Base-by-base conservation (phyloP, 2,113 vertebrate genomes). In the Panthera uncia region DNA sequence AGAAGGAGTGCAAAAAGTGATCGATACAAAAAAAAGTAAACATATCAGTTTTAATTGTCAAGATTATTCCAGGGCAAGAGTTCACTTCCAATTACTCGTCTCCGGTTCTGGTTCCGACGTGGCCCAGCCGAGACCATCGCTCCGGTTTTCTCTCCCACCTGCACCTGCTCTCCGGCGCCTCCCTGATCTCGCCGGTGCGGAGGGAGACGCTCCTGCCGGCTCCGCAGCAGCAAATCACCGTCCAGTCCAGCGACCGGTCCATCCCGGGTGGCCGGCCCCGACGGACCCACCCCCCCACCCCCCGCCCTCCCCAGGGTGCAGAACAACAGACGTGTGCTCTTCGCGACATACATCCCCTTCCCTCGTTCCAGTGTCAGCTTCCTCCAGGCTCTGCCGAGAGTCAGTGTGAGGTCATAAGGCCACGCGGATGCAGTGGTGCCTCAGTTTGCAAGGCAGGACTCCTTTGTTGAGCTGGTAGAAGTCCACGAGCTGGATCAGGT, bases 381-480 rank as follows among this genome's bases (percentile, higher is more conserved):
- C 98, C 98, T 98, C 98, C 96, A 96, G 98, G 98, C 98, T 92
- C 98, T 98, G 96, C 93, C 45, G 45, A 92, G 94, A 97, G 95
- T 96, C 94, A 83, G 84, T 95, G 63, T 98, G 98, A 98, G 98
- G 99, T 99, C 99, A 99, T 99, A 99, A 99, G 99, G 99, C 99
- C 99, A 99, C 99, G 33, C 99, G 98, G 98, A 99, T 99, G 99
- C 99, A 99, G 95, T 99, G 99, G 98, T 99, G 99, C 98, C 99
- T 99, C 97, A 99, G 99, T 99, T 99, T 99, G 99, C 99, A 99
- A 97, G 99, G 99, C 99, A 99, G 99, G 92, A 99, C 99, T 96
- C 99, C 99, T 98, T 99, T 99, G 99, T 99, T 99, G 98, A 99
- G 99, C 99, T 99, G 99, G 99, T 99, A 99, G 98, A 99, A 99